Percentiles rank a stretch among this genome's conserved stretches.
Evolutionary conservation across 2,113 vertebrate species (phyloP).

Genomic region (Caracal caracal): DNA sequence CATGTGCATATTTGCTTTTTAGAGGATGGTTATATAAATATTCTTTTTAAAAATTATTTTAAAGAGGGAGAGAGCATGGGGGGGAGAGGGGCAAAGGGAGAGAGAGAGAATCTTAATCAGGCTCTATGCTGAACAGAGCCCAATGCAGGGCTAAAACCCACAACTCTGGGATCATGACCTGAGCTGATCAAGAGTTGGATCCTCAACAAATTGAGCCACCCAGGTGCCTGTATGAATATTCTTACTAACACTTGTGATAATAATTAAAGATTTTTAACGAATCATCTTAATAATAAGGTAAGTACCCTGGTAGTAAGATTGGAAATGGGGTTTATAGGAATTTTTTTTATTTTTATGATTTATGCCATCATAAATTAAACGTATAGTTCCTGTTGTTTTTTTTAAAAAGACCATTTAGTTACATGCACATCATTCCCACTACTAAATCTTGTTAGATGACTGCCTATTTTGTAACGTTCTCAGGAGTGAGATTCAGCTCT

Average conservation of each 20-base stretch:
- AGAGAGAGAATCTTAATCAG: too few species aligned
- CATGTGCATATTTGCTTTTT: background rate
- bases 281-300: background rate
- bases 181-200: too few species aligned
- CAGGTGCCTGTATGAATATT: too few species aligned
- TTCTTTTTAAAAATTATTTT: background rate
- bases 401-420: background rate
- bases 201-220: too few species aligned
- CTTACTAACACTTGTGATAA: background rate
- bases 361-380: background rate
- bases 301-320: background rate
- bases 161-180: too few species aligned
- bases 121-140: too few species aligned
- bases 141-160: too few species aligned
- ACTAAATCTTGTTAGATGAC: slow-evolving; percentile 8
- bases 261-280: background rate
- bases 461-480: slow-evolving; percentile 36
- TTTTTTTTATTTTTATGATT: background rate
- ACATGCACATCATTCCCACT: slow-evolving; percentile 14
- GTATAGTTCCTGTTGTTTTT: background rate
- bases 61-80: too few species aligned
- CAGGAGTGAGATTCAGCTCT: slow-evolving; percentile 29
- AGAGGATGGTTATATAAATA: background rate
- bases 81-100: too few species aligned
- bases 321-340: background rate